Percentiles rank a stretch among this genome's conserved stretches.
Evolutionary conservation across 2,888 invertebrate genomes (phyloP).

Genomic region (Ectemnius lituratus): DNA sequence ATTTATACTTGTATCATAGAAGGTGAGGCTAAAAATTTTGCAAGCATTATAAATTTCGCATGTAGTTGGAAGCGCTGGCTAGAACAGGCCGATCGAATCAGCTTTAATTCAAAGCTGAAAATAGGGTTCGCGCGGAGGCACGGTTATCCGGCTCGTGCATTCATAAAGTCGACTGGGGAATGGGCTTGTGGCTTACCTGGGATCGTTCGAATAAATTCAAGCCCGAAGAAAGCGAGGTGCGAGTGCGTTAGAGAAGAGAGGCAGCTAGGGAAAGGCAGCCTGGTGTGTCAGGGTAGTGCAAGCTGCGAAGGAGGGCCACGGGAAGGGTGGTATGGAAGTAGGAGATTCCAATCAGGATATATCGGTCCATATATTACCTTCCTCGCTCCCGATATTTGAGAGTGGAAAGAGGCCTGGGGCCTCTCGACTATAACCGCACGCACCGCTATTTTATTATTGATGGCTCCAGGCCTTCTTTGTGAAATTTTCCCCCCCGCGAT

Average conservation of each 20-base stretch:
- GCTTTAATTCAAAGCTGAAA: slow-evolving; percentile 1
- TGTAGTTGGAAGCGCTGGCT: neutral
- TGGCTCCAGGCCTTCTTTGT: slow-evolving; percentile 22
- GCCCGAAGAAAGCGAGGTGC: slow-evolving; percentile 23
- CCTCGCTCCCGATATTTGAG: slow-evolving; percentile 39
- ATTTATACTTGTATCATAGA: too few relatives aligned
- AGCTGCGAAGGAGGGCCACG: slow-evolving; percentile 7
- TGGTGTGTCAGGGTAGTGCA: neutral
- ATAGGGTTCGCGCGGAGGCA: neutral
- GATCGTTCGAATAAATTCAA: slow-evolving; percentile 42
- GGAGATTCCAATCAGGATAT: slow-evolving; percentile 54
- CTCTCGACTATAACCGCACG: slow-evolving; percentile 8
- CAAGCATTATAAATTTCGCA: too few relatives aligned
- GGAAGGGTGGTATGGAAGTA: slow-evolving; percentile 19
- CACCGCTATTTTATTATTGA: slow-evolving; percentile 45
- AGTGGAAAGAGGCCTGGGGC: slow-evolving; percentile 9
- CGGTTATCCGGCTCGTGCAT: slow-evolving; percentile 17
- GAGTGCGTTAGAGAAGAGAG: slow-evolving; percentile 8
- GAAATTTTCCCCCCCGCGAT: slow-evolving; percentile 31
- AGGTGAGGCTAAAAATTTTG: too few relatives aligned
- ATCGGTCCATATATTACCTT: slow-evolving; percentile 51
- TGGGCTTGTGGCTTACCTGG: slow-evolving; percentile 21
- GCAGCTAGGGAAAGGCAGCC: neutral
- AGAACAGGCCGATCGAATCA: too few relatives aligned
- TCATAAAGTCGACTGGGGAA: slow-evolving; percentile 29